Conservation (phyloP, 2,113 vertebrate genomes). For the Hyperopisus bebe region DNA sequence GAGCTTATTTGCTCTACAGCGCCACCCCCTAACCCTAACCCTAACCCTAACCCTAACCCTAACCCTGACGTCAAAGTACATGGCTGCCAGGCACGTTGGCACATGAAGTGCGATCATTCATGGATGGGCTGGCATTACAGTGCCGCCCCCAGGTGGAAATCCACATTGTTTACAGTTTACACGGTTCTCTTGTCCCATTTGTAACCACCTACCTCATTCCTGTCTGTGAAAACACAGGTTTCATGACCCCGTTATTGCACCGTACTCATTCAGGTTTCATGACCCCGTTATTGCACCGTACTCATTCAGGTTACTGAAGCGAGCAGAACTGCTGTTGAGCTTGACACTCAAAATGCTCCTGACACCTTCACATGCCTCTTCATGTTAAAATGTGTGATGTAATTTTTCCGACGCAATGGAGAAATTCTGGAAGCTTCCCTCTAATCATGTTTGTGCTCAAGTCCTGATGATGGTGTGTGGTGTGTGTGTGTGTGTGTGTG, state of each 20-base stretch:
- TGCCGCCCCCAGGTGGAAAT: background rate
- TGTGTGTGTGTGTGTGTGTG: too few relatives aligned
- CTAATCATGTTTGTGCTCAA: conserved; percentile 35
- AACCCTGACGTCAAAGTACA: background rate
- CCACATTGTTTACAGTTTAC: background rate
- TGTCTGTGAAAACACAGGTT: background rate
- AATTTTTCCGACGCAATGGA: background rate
- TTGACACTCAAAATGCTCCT: background rate
- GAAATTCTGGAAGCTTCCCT: background rate
- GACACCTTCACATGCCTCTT: background rate
- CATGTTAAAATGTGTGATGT: background rate
- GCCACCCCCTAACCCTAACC: too few relatives aligned
- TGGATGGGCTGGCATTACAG: background rate
- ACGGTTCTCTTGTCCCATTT: background rate
- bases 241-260: background rate
- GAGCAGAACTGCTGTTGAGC: background rate
- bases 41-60: too few relatives aligned
- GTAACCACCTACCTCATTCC: background rate
- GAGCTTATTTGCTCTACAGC: background rate
- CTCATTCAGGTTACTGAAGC: background rate
- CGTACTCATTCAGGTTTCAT: background rate
- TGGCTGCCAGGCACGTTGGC: background rate
- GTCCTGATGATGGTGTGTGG: conserved; percentile 32
- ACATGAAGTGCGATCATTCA: background rate
- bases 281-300: background rate